Base-by-base conservation (phyloP, 2,113 vertebrate genomes). In the Girardinichthys multiradiatus region DNA sequence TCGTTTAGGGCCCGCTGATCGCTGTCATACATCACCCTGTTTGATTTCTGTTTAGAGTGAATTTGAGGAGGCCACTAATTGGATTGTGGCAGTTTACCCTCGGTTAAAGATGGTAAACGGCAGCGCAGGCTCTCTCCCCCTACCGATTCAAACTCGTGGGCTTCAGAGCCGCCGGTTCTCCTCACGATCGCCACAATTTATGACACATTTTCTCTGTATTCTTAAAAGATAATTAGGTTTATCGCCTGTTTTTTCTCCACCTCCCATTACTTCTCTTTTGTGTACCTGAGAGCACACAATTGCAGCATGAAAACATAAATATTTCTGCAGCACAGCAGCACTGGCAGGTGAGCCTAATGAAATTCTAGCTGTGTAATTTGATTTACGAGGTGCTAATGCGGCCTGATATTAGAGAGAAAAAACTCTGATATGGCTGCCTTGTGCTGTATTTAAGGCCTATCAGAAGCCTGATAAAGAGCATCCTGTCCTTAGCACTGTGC, bases 261-360 rank as follows among this genome's bases (percentile, higher is more conserved):
- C 64, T 66, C 27, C 60, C 51, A 68, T 68, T 68, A 57, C 63
- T 84, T 80, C 74, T 64, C 75, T 80, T 87, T 88, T 90, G 88
- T 89, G 89, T 92, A 92, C 89, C 88, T 90, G 87, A 86, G 86
- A 91, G 86, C 77, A n/a, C 87, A 91, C 85, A 87, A 88, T 89
- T 70, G 77, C 86, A 63, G 82, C 76, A 87, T 82, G 85, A 89
- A 92, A 91, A 91, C 89, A 91, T 91, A 93, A 93, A 93, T 92
- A 93, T 94, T 92, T 93, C 87, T 87, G 80, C 88, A 71, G 88
- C 90, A 77, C 89, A 83, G 87, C 90, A 83, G 86, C 70, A 76
- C 86, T 92, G 91, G 91, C 93, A 94, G 93, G 89, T 93, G 91
- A 93, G 89, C 90, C 90, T 92, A 94, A 94, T 94, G 92, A 93